A percentile compares a stretch with the other conserved stretches of the same genome.
phyloP scores from a whole-genome alignment of 2,113 vertebrate genomes.

The Hyperopisus bebe region DNA sequence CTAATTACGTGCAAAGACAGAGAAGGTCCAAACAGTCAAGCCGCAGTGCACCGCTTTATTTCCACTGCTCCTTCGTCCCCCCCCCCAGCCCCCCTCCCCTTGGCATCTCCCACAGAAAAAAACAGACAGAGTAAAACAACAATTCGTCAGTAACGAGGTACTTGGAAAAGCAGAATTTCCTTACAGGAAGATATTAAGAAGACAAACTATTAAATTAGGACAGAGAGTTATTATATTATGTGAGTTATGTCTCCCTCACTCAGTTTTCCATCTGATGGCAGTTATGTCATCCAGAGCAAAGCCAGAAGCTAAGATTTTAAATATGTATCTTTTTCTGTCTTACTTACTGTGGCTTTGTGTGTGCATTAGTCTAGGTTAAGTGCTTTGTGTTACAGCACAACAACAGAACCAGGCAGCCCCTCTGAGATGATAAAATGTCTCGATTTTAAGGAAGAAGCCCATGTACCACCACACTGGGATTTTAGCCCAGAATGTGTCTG shows the following conservation, averaged over 20 bases:
- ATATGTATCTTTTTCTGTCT: not conserved
- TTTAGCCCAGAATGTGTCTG: not conserved
- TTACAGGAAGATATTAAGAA: conserved; percentile 14
- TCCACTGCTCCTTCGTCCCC: not conserved
- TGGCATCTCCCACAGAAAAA: conserved; percentile 24
- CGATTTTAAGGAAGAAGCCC: not conserved
- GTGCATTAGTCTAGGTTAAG: not conserved
- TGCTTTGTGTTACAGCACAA: not conserved
- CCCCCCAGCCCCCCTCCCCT: conserved; percentile 29
- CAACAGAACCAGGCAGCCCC: not conserved
- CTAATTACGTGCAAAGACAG: conserved; percentile 58
- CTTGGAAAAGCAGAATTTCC: conserved; percentile 10
- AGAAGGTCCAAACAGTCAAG: conserved; percentile 51
- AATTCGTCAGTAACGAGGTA: conserved; percentile 2
- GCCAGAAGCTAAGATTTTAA: not conserved
- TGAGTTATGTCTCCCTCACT: not conserved
- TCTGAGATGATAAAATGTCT: not conserved
- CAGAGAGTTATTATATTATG: conserved; percentile 13
- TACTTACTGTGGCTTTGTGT: not conserved
- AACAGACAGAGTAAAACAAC: conserved; percentile 29
- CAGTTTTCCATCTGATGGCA: not conserved
- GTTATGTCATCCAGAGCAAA: not conserved
- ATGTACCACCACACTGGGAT: not conserved
- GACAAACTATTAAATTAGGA: conserved; percentile 10
- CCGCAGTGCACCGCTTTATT: conserved; percentile 23